Base-by-base conservation (phyloP, 2,888 invertebrate genomes). In the Hofmannophila pseudospretella region DNA sequence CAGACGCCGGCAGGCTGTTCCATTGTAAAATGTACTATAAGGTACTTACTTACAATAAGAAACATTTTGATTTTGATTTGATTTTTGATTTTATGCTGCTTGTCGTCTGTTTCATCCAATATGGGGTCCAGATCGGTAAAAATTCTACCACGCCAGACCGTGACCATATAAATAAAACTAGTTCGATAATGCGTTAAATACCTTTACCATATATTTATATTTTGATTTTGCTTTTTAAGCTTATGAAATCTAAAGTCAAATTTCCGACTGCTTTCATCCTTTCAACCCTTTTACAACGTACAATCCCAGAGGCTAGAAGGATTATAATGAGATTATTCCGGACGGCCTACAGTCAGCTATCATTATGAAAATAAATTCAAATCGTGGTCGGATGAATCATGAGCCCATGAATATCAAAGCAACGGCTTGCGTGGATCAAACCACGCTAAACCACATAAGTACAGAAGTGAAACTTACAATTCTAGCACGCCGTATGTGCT, bases 361-460 rank as follows among this genome's bases (percentile, higher is more conserved):
- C 26, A 26, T 26, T 26, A 26, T 26, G 26, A 26, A 26, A 26
- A 26, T 26, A 26, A 9, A 26, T 26, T 26, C 26, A 26, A 26
- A 26, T 26, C 26, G 9, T 26, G n/a, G 9, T 4, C 9, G 26
- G 26, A 26, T 26, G 26, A n/a, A 26, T 26, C 9, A 9, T 26
- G 26, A 2, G 9, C 4, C 26, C 26, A 26, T 26, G 26, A 26
- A 26, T 26, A 26, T 26, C 26, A 26, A 26, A 26, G 26, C 20
- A 7, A 8, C 2, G 20, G 5, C 8, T 2, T 20, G 8, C 20
- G 7, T 20, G 8, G 7, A 7, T 7, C 20, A 20, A 20, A 20
- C 8, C 20, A 20, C 20, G 20, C 5, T 20, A 5, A 20, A 1
- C 5, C 3, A 19, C 19, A 20, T 3, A 20, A 20, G 20, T 20